phyloP scores from a whole-genome alignment of 2,888 invertebrate genomes.

The Bombylius discolor region DNA sequence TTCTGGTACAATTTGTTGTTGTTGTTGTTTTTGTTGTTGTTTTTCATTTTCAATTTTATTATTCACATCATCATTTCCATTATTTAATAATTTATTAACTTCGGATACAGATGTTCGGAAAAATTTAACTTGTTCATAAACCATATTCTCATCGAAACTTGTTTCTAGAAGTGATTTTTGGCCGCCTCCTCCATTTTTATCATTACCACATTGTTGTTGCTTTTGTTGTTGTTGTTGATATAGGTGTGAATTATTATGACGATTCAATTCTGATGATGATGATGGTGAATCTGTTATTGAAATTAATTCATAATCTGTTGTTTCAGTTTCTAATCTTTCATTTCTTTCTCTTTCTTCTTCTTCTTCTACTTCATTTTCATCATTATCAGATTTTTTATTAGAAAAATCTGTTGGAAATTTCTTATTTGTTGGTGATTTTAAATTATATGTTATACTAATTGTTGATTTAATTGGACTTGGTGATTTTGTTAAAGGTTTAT shows the following conservation, averaged over 20 bases:
- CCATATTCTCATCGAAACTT: constrained; percentile 41
- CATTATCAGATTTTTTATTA: constrained; percentile 25
- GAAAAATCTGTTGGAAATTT: constrained; percentile 35
- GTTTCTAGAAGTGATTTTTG: constrained; percentile 41
- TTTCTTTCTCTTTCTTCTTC: not conserved
- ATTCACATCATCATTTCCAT: constrained; percentile 14
- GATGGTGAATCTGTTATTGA: not conserved
- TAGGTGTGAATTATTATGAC: too few relatives aligned
- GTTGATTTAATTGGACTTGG: constrained; percentile 54
- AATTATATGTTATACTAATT: constrained; percentile 54
- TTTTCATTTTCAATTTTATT: not conserved
- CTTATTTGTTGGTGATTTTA: constrained; percentile 43
- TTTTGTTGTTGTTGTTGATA: too few relatives aligned
- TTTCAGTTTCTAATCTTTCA: too few relatives aligned
- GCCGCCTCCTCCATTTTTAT: not conserved
- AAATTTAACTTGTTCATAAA: constrained; percentile 66
- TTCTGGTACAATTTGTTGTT: constrained; percentile 10
- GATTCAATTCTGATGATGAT: too few relatives aligned
- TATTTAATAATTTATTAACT: constrained; percentile 48
- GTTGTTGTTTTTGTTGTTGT: not conserved
- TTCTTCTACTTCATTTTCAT: not conserved
- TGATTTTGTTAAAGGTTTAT: constrained; percentile 29
- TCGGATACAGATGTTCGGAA: constrained; percentile 60
- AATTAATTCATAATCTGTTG: constrained; percentile 24
- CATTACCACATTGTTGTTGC: not conserved